These are phyloP conservation scores for Cheilosia scutellata DNA, from an alignment of 2,888 invertebrate genomes.

Conservation along the genomic window DNA sequence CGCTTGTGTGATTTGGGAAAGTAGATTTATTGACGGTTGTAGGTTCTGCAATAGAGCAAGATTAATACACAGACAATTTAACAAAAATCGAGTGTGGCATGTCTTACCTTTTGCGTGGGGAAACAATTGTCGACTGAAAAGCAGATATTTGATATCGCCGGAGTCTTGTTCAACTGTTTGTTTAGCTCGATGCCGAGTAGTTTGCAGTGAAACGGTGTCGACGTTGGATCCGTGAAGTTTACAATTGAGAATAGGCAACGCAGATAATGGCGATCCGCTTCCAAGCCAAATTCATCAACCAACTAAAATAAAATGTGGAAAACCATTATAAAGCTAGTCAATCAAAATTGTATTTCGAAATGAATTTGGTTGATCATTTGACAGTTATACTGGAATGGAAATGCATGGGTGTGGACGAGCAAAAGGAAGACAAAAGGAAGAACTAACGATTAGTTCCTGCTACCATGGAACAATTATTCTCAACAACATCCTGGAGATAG, in stretches of 20 bases:
- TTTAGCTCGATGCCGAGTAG: constrained; percentile 91
- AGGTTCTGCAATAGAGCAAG: constrained; percentile 86
- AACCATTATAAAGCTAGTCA: not conserved
- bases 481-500: too few relatives aligned
- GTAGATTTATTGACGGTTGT: constrained; percentile 91
- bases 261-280: constrained; percentile 98
- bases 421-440: too few relatives aligned
- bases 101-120: constrained; percentile 88
- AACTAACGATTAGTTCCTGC: too few relatives aligned
- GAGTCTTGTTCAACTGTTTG: constrained; percentile 92
- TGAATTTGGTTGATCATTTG: too few relatives aligned
- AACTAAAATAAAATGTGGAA: constrained; percentile 86
- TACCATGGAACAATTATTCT: too few relatives aligned
- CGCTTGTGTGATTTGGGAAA: constrained; percentile 93
- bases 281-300: constrained; percentile 95
- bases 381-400: too few relatives aligned
- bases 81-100: not conserved
- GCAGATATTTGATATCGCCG: constrained; percentile 94
- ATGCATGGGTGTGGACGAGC: too few relatives aligned
- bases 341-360: too few relatives aligned
- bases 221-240: constrained; percentile 89
- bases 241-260: constrained; percentile 96
- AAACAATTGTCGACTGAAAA: constrained; percentile 94
- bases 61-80: not conserved
- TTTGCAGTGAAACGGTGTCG: constrained; percentile 89